phyloP scores from a whole-genome alignment of 2,113 vertebrate genomes.

The Benitochromis conjunctus region DNA sequence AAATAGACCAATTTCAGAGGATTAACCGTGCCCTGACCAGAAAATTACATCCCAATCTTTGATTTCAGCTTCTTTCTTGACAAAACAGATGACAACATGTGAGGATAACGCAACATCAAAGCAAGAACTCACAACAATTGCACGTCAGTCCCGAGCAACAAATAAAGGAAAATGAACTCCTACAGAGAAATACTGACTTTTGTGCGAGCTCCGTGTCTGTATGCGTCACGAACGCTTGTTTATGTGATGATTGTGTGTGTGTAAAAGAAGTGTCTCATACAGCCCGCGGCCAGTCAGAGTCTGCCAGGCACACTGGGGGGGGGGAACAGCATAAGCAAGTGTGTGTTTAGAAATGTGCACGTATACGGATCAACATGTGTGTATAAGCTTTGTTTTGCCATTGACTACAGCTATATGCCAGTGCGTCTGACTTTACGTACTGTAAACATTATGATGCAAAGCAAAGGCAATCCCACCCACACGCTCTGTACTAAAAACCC shows the following conservation, averaged over 20 bases:
- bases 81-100: slow-evolving; percentile 25
- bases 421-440: neutral
- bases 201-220: neutral
- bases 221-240: neutral
- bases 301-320: slow-evolving; percentile 21
- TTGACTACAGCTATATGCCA: neutral
- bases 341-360: neutral
- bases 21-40: slow-evolving; percentile 5
- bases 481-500: neutral
- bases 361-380: neutral
- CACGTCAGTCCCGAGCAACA: neutral
- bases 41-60: slow-evolving; percentile 8
- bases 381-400: slow-evolving; percentile 1
- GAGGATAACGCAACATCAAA: slow-evolving; percentile 56
- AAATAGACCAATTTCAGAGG: slow-evolving; percentile 44
- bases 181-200: slow-evolving; percentile 2
- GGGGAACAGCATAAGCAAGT: neutral
- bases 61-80: slow-evolving; percentile 6
- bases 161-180: neutral
- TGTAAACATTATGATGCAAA: slow-evolving; percentile 49
- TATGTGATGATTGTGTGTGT: neutral
- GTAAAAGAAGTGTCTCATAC: neutral
- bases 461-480: slow-evolving; percentile 35
- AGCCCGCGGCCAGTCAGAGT: slow-evolving; percentile 19
- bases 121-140: slow-evolving; percentile 38